Evolutionary conservation across 2,113 vertebrate species (phyloP).

Genomic region (Lasiurus cinereus): DNA sequence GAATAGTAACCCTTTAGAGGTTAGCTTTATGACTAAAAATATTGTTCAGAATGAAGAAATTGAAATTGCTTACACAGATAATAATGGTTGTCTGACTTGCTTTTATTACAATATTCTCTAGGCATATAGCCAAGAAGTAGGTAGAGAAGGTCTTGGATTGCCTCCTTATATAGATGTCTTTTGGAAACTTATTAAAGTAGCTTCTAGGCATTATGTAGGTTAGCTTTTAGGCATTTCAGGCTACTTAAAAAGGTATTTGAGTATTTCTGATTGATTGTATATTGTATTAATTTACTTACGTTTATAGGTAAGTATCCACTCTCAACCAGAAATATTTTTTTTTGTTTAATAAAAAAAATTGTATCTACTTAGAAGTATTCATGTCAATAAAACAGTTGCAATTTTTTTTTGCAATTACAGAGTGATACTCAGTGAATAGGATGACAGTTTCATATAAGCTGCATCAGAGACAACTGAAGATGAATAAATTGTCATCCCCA

Average conservation of each 20-base stretch:
- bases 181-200: conserved; percentile 56
- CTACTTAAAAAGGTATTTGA: conserved; percentile 54
- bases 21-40: conserved; percentile 53
- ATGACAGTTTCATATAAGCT: conserved; percentile 92
- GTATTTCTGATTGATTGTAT: conserved; percentile 34
- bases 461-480: conserved; percentile 94
- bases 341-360: too few relatives aligned
- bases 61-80: conserved; percentile 46
- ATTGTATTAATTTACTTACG: not conserved
- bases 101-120: conserved; percentile 59
- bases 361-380: too few relatives aligned
- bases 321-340: not conserved
- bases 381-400: too few relatives aligned
- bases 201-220: conserved; percentile 34
- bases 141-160: conserved; percentile 52
- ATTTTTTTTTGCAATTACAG: conserved; percentile 96
- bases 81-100: conserved; percentile 6
- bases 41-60: conserved; percentile 58
- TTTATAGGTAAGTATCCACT: conserved; percentile 41
- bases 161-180: conserved; percentile 65
- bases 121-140: conserved; percentile 63
- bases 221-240: conserved; percentile 61
- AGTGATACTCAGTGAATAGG: conserved; percentile 98
- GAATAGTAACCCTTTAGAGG: conserved; percentile 33
- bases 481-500: conserved; percentile 92